Base-by-base conservation (phyloP, 2,888 invertebrate species). In the Oasisia sp. region DNA sequence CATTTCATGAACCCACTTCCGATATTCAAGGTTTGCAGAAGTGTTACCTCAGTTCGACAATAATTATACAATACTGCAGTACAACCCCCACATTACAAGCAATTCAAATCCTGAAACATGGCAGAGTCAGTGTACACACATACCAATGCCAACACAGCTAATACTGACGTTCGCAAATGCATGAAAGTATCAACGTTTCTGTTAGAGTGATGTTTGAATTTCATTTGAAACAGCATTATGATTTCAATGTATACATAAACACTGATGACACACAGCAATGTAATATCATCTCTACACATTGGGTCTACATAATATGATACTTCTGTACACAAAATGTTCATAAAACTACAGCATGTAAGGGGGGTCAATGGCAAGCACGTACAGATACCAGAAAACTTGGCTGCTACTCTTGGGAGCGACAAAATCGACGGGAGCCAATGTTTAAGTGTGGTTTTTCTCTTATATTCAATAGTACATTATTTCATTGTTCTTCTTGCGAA, bases 361-460 rank as follows among this genome's bases (percentile, higher is more conserved):
- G 74, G 50, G 74, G 74, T 74, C 74, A 74, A 74, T 74, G 74
- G 74, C 74, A 74, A 74, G n/a, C 74, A 74, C n/a, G 74, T 74
- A 74, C n/a, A 74, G 74, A 27, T 74, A 74, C 14, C 74, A 74
- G 27, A 74, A 4, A n/a, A 14, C 74, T 27, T 7, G 74, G 27
- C 74, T 3, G 74, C 74, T 74, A 27, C 74, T 19, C 4, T 19
- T 27, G 7, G 27, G 7, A n/a, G 74, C 27, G 74, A 74, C 74
- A 74, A 74, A 74, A 74, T 27, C 14, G 7, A 74, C 27, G 0
- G 14, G 38, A 27, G 74, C 74, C 74, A 74, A 74, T 74, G 74
- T n/a, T 27, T n/a, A 27, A 74, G 27, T 19, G 27, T 74, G 74
- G 74, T 19, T 74, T 19, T 74, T n/a, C 74, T 74, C 74, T 19